A percentile compares a stretch with the other conserved stretches of the same genome.
Conservation (phyloP, 2,888 invertebrate species). For the Acronicta aceris region DNA sequence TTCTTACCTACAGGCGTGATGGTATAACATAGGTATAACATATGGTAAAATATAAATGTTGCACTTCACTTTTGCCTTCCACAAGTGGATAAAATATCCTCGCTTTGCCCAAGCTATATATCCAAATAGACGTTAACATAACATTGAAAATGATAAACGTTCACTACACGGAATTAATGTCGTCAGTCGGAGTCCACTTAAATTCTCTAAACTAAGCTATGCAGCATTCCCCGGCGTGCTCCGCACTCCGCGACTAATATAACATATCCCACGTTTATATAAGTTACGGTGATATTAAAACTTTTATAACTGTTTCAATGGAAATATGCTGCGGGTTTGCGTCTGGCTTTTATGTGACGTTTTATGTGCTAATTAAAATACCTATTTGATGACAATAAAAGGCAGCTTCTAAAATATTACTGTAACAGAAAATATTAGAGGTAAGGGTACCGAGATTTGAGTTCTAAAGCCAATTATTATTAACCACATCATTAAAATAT, state of each 20-base stretch:
- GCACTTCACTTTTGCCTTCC: no score
- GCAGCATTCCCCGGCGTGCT: constrained; percentile 26
- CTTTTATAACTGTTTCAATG: constrained; percentile 18
- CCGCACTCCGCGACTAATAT: constrained; percentile 29
- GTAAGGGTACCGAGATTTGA: no score
- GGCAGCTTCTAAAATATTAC: no score
- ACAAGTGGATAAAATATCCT: no score
- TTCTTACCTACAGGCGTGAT: no score
- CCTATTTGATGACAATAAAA: no score
- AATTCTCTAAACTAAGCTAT: constrained; percentile 26
- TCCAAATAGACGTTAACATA: constrained; percentile 7
- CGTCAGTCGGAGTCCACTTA: constrained; percentile 25
- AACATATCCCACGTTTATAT: constrained; percentile 25
- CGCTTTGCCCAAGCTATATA: background rate
- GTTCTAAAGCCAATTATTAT: no score
- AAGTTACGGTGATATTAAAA: constrained; percentile 27
- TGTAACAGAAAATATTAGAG: no score
- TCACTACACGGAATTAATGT: constrained; percentile 22
- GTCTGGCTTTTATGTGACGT: background rate
- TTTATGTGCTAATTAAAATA: no score
- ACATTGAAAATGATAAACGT: constrained; percentile 27
- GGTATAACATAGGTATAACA: no score
- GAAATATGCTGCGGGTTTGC: constrained; percentile 1
- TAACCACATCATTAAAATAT: no score
- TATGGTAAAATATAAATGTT: no score